Conservation (phyloP, 2,888 invertebrate genomes). For the Drosophila subquinaria region DNA sequence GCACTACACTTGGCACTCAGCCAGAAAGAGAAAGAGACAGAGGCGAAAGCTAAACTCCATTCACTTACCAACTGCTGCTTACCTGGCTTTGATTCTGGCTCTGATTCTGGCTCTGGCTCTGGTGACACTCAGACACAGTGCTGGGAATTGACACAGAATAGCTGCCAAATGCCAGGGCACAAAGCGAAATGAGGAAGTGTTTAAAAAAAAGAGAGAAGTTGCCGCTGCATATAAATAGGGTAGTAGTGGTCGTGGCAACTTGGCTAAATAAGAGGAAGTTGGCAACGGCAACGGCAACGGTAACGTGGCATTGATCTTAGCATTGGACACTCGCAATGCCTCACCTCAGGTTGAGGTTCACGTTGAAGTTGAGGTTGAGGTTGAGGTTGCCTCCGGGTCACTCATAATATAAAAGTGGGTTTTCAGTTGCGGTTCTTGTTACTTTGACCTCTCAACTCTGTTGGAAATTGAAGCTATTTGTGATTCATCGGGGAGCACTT, state of each 20-base stretch:
- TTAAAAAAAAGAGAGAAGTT: conserved; percentile 48
- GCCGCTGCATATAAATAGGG: conserved; percentile 65
- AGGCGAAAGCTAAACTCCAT: conserved; percentile 42
- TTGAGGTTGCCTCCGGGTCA: conserved; percentile 63
- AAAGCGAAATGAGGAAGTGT: conserved; percentile 79
- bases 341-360: conserved; percentile 62
- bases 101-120: conserved; percentile 9
- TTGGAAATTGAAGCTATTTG: conserved; percentile 47
- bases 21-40: conserved; percentile 46
- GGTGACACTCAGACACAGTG: conserved; percentile 76
- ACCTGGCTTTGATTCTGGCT: conserved; percentile 3
- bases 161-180: conserved; percentile 75
- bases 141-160: conserved; percentile 79
- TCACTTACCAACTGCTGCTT: conserved; percentile 53
- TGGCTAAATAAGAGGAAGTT: conserved; percentile 67
- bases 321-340: conserved; percentile 61
- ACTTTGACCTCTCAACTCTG: conserved; percentile 34
- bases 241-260: conserved; percentile 65
- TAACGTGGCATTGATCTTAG: conserved; percentile 77
- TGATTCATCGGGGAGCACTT: conserved; percentile 28
- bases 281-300: conserved; percentile 53
- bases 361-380: conserved; percentile 53
- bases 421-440: conserved; percentile 39
- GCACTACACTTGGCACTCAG: conserved; percentile 80
- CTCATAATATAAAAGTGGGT: conserved; percentile 61